Conservation (phyloP, 2,113 vertebrate genomes). For the Calyptommatus sinebrachiatus region DNA sequence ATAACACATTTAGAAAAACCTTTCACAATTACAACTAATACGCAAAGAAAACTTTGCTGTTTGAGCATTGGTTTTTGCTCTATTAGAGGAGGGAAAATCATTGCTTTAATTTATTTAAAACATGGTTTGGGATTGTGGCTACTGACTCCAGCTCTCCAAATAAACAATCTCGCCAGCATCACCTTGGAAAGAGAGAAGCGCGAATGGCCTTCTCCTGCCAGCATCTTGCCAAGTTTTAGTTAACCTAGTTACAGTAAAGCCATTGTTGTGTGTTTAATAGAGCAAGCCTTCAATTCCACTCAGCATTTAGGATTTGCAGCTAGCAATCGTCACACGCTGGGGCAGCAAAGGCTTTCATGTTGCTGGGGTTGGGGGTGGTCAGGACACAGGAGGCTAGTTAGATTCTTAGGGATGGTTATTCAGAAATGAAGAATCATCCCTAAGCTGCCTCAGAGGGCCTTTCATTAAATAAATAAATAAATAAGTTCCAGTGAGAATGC, state of each 20-base stretch:
- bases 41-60: neutral
- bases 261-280: conserved; percentile 56
- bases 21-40: conserved; percentile 18
- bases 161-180: conserved; percentile 58
- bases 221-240: conserved; percentile 59
- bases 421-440: neutral
- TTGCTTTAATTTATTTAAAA: conserved; percentile 19
- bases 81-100: neutral
- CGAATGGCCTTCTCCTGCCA: neutral
- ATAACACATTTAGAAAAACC: neutral
- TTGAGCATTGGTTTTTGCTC: conserved; percentile 1
- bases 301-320: conserved; percentile 53
- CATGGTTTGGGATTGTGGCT: conserved; percentile 18
- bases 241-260: conserved; percentile 60
- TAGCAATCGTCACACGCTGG: conserved; percentile 48
- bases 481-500: too few species aligned
- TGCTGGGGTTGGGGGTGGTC: conserved; percentile 40
- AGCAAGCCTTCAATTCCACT: conserved; percentile 54
- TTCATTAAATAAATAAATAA: too few species aligned
- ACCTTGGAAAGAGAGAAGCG: conserved; percentile 49
- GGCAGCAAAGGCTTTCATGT: conserved; percentile 44
- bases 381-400: conserved; percentile 22
- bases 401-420: neutral
- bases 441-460: too few species aligned
- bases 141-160: conserved; percentile 45